Base-by-base conservation (phyloP, 2,797 vertebrate species). In the Balearica regulorum region DNA sequence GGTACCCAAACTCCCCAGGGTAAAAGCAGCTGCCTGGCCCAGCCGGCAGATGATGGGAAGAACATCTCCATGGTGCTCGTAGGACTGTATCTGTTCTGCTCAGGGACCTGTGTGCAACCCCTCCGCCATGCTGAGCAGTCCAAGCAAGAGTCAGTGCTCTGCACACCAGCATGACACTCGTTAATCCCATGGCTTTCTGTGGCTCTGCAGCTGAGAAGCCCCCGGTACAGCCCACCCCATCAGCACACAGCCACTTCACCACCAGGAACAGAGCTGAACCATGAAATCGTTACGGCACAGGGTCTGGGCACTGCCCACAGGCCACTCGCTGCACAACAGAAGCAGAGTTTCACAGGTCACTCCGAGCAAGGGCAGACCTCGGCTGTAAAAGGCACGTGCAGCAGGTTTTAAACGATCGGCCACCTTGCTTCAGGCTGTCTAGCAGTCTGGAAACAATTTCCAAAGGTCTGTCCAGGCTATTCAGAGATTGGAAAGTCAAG, bases 381-480 rank as follows among this genome's bases (percentile, higher is more conserved):
- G 0, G 43, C 4, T 78, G 53, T 77, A 37, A 82, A 92, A 83
- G 33, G 55, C 60, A 77, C 6, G 0, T 0, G 6, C 86, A 24
- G 33, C 10, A 1, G 53, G 53, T 92, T 91, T 90, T 62, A 3
- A 87, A 48, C 0, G 2, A 39, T 9, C 77, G 35, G n/a, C 62
- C 1, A 0, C 86, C 39, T 76, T 72, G 51, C 91, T 87, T 37
- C 73, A 79, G 80, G 87, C 87, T 93, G 79, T 39, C 86, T 72
- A 73, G 90, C 70, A 91, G 71, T 13, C 75, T 88, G 91, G 87
- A 89, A 91, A 90, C 55, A 31, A 41, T 85, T 91, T 88, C 73
- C 85, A 78, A 41, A 83, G 39, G 65, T 90, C 79, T 77, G 1
- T 66, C 66, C 82, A 79, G 89, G 66, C 43, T 58, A 5, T 83